Percentiles rank a stretch among this genome's conserved stretches.
phyloP scores from a whole-genome alignment of 2,888 invertebrate species.

The Microctonus brassicae region DNA sequence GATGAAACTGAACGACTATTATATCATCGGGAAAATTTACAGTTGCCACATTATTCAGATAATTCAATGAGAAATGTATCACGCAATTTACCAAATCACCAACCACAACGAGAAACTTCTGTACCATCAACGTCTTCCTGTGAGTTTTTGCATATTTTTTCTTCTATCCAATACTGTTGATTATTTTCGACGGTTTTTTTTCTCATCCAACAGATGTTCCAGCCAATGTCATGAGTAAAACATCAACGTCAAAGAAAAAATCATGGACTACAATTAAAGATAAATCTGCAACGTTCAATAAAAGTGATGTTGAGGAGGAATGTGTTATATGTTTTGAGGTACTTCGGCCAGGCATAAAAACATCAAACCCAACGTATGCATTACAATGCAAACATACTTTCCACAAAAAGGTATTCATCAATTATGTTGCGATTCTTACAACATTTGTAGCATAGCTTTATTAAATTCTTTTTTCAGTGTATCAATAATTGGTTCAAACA shows the following conservation, averaged over 20 bases:
- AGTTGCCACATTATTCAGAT: background rate
- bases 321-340: slow-evolving; percentile 52
- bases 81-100: background rate
- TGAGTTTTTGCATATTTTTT: background rate
- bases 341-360: slow-evolving; percentile 20
- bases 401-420: slow-evolving; percentile 48
- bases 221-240: slow-evolving; percentile 23
- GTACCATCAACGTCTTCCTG: slow-evolving; percentile 37
- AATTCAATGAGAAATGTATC: too few species aligned
- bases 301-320: slow-evolving; percentile 46
- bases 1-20: slow-evolving; percentile 46
- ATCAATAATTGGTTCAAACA: slow-evolving; percentile 51
- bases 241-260: slow-evolving; percentile 37
- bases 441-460: background rate
- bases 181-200: background rate
- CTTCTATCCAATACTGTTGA: background rate
- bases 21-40: slow-evolving; percentile 35
- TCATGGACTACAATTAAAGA: slow-evolving; percentile 43
- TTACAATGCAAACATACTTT: slow-evolving; percentile 55
- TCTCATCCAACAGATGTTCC: slow-evolving; percentile 5
- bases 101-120: background rate
- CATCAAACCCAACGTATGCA: slow-evolving; percentile 36
- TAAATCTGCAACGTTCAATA: slow-evolving; percentile 41
- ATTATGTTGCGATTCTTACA: slow-evolving; percentile 6
- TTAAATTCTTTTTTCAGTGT: slow-evolving; percentile 52